A percentile compares a stretch with the other conserved stretches of the same genome.
Evolutionary conservation across 2,797 vertebrate species (phyloP).

Genomic region (Esox lucius): DNA sequence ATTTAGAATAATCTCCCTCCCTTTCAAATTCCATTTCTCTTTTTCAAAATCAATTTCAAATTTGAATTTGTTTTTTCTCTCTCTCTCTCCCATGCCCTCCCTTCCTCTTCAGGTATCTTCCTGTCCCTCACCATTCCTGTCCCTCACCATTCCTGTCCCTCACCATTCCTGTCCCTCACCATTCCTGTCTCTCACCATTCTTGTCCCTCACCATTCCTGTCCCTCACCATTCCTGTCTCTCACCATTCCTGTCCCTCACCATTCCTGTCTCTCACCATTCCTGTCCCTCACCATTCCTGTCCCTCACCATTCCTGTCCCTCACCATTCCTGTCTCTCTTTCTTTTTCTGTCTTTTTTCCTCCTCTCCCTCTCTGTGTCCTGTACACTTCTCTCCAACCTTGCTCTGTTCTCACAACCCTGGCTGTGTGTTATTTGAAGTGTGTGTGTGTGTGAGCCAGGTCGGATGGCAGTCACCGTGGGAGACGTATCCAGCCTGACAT

Average conservation of each 20-base stretch:
- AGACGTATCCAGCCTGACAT: not conserved
- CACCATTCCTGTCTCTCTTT: conserved; percentile 28
- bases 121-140: conserved; percentile 23
- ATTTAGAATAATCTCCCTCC: not conserved
- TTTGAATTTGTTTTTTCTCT: not conserved
- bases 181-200: conserved; percentile 32
- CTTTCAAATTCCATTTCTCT: not conserved
- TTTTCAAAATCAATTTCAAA: no score
- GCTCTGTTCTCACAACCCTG: conserved; percentile 3
- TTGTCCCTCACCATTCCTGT: no score
- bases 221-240: conserved; percentile 30
- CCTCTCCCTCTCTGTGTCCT: not conserved
- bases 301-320: not conserved
- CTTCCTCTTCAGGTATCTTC: not conserved
- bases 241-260: no score
- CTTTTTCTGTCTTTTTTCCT: conserved; percentile 1
- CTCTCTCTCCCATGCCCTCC: not conserved
- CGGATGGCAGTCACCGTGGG: conserved; percentile 3
- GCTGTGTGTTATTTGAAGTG: conserved; percentile 10
- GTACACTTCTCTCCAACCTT: conserved; percentile 24
- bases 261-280: conserved; percentile 35
- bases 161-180: not conserved
- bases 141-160: not conserved
- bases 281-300: conserved; percentile 12
- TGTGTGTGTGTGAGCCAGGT: conserved; percentile 13